Percentiles rank a stretch among this genome's conserved stretches.
Evolutionary conservation across 1,140 invertebrate genomes (phyloP).

Genomic region (Drosophila sechellia): DNA sequence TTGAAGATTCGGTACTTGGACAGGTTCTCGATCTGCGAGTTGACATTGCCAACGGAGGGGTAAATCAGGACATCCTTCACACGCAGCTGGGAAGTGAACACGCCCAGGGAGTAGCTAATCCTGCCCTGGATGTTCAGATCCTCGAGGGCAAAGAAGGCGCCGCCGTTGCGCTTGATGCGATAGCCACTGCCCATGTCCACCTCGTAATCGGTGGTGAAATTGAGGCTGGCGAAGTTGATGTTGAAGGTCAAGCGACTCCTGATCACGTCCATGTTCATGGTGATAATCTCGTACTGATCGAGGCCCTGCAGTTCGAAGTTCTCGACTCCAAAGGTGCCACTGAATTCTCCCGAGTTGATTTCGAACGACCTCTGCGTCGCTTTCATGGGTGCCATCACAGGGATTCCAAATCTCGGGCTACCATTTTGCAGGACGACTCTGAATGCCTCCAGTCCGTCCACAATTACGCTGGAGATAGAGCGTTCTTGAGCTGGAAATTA

Average conservation of each 20-base stretch:
- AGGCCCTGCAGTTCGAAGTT: slow-evolving; percentile 57
- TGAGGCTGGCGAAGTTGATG: slow-evolving; percentile 56
- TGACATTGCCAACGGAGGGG: slow-evolving; percentile 60
- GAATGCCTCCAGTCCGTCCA: slow-evolving; percentile 44
- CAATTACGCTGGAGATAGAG: slow-evolving; percentile 52
- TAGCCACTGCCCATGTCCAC: slow-evolving; percentile 45
- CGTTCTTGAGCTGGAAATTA: slow-evolving; percentile 49
- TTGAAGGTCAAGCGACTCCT: slow-evolving; percentile 43
- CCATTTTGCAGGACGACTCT: slow-evolving; percentile 62
- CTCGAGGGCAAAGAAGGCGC: slow-evolving; percentile 70
- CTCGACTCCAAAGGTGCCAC: slow-evolving; percentile 35
- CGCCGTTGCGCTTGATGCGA: slow-evolving; percentile 55
- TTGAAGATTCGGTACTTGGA: slow-evolving; percentile 72
- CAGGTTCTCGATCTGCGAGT: slow-evolving; percentile 73
- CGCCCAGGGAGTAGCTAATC: slow-evolving; percentile 57
- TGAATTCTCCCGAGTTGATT: slow-evolving; percentile 45
- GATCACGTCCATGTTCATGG: slow-evolving; percentile 34
- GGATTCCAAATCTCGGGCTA: slow-evolving; percentile 54
- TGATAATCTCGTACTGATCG: slow-evolving; percentile 59
- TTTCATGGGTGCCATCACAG: slow-evolving; percentile 61
- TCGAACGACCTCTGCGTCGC: slow-evolving; percentile 38
- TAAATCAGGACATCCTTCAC: slow-evolving; percentile 60
- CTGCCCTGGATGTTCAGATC: slow-evolving; percentile 52
- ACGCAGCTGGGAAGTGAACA: slow-evolving; percentile 26
- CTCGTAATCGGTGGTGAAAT: slow-evolving; percentile 62